Base-by-base conservation (phyloP, 2,888 invertebrate genomes). In the Diarsia rubi region DNA sequence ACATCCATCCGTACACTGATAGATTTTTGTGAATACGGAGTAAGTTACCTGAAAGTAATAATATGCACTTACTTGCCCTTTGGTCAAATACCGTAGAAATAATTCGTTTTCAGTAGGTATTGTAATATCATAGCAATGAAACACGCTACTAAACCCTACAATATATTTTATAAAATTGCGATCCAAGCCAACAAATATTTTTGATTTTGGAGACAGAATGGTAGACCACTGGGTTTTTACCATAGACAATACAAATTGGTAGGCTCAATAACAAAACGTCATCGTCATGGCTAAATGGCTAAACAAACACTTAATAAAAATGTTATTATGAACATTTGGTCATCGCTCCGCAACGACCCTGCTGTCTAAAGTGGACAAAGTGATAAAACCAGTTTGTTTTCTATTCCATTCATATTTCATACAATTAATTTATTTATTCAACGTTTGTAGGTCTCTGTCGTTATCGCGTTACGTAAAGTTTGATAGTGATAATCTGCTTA, bases 381-480 rank as follows among this genome's bases (percentile, higher is more conserved):
- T 86, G 88, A 88, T 88, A 88, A 88, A 89, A 89, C 79, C 69
- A 81, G 85, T 88, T 88, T 89, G 87, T 90, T 88, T 90, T 89
- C 79, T 78, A 78, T 80, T 88, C 87, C 83, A 88, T 89, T 88
- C 87, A 85, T 81, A 81, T 67, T 64, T 69, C 27, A 81, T 79
- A 77, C 75, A 84, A 67, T 77, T 85, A 78, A 79, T 87, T 85
- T 73, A 64, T 78, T 71, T 66, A 83, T 81, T 87, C 81, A 87
- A 73, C 75, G 87, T 88, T 91, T 88, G 83, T 90, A 71, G 88
- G 89, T 88, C 88, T 89, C 83, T 86, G 82, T 79, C 87, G 83
- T 85, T 78, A 84, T 89, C 89, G 78, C 81, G 79, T 91, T 90
- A 87, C 88, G 89, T 92, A 89, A 89, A 62, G 54, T 69, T 67